Conservation (phyloP, 2,797 vertebrate species). For the Onychomys arenicola region DNA sequence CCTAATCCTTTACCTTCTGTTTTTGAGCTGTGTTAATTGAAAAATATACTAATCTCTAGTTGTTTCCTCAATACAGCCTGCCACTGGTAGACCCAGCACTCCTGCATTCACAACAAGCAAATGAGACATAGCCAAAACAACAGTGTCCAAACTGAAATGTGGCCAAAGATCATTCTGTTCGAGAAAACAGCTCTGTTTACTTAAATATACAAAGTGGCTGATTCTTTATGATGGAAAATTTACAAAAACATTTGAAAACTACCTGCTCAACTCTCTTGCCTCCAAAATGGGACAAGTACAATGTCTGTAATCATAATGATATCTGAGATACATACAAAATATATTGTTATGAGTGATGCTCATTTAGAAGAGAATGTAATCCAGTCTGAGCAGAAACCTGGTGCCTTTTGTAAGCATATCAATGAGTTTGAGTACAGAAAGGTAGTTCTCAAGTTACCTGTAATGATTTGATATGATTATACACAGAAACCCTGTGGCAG, state of each 20-base stretch:
- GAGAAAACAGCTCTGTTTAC: slow-evolving; percentile 58
- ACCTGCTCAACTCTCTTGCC: neutral
- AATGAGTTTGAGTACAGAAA: neutral
- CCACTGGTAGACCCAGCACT: slow-evolving; percentile 34
- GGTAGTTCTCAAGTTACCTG: neutral
- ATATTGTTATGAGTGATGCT: neutral
- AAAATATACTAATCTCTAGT: slow-evolving; percentile 15
- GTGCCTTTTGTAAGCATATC: neutral
- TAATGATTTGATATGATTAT: neutral
- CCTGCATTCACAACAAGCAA: slow-evolving; percentile 5
- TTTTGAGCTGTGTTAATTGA: slow-evolving; percentile 29
- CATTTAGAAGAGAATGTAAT: slow-evolving; percentile 17
- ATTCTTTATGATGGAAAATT: slow-evolving; percentile 57
- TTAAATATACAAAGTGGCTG: slow-evolving; percentile 40
- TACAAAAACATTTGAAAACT: slow-evolving; percentile 47
- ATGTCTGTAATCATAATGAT: neutral
- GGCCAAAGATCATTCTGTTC: neutral
- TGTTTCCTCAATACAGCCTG: slow-evolving; percentile 11
- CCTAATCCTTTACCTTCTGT: neutral
- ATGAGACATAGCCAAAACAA: slow-evolving; percentile 36
- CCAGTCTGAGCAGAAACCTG: neutral
- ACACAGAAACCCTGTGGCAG: neutral
- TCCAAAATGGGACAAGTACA: neutral
- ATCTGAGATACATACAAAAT: neutral
- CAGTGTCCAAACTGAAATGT: slow-evolving; percentile 46